A percentile compares a stretch with the other conserved stretches of the same genome.
Evolutionary conservation across 2,888 invertebrate genomes (phyloP).

Genomic region (Zygogramma bicolorata): DNA sequence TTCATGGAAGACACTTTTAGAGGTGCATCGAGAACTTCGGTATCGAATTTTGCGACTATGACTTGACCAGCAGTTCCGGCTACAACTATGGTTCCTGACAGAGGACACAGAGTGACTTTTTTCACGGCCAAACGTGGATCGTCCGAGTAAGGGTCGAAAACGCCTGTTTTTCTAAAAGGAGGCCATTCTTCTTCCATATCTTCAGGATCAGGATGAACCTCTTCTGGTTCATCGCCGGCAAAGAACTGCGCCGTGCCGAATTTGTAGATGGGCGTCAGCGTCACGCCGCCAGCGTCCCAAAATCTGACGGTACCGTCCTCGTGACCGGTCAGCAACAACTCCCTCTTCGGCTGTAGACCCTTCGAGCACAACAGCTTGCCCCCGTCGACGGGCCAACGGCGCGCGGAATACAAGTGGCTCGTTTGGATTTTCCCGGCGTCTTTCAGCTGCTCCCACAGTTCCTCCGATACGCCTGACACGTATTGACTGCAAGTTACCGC

Average conservation of each 20-base stretch:
- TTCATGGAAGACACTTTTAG: constrained; percentile 76
- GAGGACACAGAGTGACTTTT: constrained; percentile 87
- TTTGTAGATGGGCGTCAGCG: constrained; percentile 87
- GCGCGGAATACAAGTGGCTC: constrained; percentile 73
- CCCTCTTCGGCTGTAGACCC: constrained; percentile 63
- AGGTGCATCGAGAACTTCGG: constrained; percentile 68
- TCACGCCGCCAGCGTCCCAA: constrained; percentile 92
- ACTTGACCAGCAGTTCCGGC: constrained; percentile 97
- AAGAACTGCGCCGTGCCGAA: constrained; percentile 84
- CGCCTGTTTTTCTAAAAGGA: constrained; percentile 93
- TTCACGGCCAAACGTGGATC: constrained; percentile 91
- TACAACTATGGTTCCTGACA: constrained; percentile 88
- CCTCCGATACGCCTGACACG: constrained; percentile 74
- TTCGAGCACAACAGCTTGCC: constrained; percentile 74
- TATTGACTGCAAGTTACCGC: constrained; percentile 89
- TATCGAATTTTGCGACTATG: constrained; percentile 79
- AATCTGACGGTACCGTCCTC: constrained; percentile 97
- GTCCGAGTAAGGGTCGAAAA: constrained; percentile 97
- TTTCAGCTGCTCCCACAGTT: constrained; percentile 71
- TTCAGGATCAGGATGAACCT: constrained; percentile 70
- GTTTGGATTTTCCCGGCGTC: constrained; percentile 69
- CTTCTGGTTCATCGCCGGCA: constrained; percentile 72
- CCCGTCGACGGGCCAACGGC: constrained; percentile 92
- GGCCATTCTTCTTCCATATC: constrained; percentile 93
- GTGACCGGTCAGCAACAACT: constrained; percentile 82